A percentile compares a stretch with the other conserved stretches of the same genome.
phyloP scores from a whole-genome alignment of 1,140 invertebrate genomes.

The Euwallacea fornicatus region DNA sequence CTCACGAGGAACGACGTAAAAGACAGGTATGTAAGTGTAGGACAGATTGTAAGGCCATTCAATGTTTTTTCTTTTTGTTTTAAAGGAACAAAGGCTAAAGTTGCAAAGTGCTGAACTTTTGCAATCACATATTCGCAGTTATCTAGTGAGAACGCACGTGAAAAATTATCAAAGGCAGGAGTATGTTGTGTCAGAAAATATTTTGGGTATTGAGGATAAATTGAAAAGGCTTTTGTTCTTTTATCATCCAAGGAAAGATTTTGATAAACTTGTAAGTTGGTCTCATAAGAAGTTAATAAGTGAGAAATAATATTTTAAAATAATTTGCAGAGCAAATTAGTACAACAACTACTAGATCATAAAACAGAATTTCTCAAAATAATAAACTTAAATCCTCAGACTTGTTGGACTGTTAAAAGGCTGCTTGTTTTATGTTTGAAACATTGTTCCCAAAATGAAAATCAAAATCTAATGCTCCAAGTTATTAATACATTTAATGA shows the following conservation, averaged over 20 bases:
- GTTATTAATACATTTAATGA: slow-evolving; percentile 43
- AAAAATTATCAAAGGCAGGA: slow-evolving; percentile 66
- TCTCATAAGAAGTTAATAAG: no score
- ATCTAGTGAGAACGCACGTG: slow-evolving; percentile 65
- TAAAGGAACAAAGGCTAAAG: slow-evolving; percentile 67
- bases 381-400: slow-evolving; percentile 48
- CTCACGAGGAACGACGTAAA: slow-evolving; percentile 81
- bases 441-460: slow-evolving; percentile 48
- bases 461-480: slow-evolving; percentile 30
- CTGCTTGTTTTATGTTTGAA: slow-evolving; percentile 61
- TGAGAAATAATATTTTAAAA: background rate
- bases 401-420: slow-evolving; percentile 62
- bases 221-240: slow-evolving; percentile 74
- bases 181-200: slow-evolving; percentile 65
- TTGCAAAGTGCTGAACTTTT: slow-evolving; percentile 72
- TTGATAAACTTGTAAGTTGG: slow-evolving; percentile 67
- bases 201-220: slow-evolving; percentile 59
- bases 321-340: slow-evolving; percentile 33
- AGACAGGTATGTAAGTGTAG: slow-evolving; percentile 66
- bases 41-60: no score
- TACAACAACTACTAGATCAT: slow-evolving; percentile 7
- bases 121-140: slow-evolving; percentile 79
- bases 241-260: slow-evolving; percentile 70
- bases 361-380: slow-evolving; percentile 59
- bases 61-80: background rate